A percentile compares a stretch with the other conserved stretches of the same genome.
These are phyloP conservation scores for Tapirus terrestris DNA, from an alignment of 2,113 vertebrate species.

Conservation along the genomic window DNA sequence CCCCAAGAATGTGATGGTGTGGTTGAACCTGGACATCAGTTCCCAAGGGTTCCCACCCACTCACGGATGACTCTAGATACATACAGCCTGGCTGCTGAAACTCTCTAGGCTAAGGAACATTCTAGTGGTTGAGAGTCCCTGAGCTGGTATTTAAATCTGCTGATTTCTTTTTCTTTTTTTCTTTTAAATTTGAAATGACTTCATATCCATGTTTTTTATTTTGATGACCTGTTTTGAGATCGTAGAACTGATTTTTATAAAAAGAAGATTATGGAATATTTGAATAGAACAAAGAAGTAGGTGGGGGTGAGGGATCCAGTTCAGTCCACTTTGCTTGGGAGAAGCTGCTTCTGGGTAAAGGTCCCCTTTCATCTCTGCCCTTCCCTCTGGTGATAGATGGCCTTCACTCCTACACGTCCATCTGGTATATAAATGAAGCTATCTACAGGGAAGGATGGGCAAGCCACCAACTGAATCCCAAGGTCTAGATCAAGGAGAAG, in stretches of 20 bases:
- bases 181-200: constrained; percentile 39
- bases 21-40: not conserved
- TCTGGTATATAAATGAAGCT: not conserved
- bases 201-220: constrained; percentile 26
- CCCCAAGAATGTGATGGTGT: not conserved
- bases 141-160: constrained; percentile 51
- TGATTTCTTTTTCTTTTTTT: not conserved
- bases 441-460: not conserved
- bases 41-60: not conserved
- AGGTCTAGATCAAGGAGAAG: constrained; percentile 38
- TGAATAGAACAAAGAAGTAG: constrained; percentile 63
- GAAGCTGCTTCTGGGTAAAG: not conserved
- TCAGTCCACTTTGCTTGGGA: not conserved
- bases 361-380: not conserved
- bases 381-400: not conserved
- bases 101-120: not conserved
- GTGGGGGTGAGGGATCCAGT: not conserved
- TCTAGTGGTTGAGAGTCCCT: not conserved
- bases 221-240: constrained; percentile 50
- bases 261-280: constrained; percentile 51
- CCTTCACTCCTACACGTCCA: not conserved
- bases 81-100: not conserved
- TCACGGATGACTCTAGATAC: not conserved
- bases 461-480: not conserved
- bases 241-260: constrained; percentile 40